phyloP scores from a whole-genome alignment of 2,888 invertebrate genomes.

The Hemithea aestivaria region DNA sequence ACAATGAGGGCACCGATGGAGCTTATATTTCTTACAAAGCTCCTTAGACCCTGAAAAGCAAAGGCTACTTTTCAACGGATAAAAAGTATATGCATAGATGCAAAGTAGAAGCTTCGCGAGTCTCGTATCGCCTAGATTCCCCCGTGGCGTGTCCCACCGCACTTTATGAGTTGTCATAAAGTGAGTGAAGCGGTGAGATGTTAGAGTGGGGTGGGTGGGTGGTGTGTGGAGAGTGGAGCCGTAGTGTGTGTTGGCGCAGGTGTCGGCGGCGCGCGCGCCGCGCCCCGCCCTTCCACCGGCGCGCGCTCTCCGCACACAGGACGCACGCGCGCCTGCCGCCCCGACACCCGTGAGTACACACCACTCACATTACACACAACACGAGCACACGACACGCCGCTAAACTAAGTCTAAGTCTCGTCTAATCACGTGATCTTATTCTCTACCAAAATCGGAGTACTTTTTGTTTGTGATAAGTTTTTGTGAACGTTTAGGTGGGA shows the following conservation, averaged over 20 bases:
- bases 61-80: too few relatives aligned
- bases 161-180: slow-evolving; percentile 36
- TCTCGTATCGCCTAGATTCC: slow-evolving; percentile 27
- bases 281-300: slow-evolving; percentile 79
- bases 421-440: too few relatives aligned
- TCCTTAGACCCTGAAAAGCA: too few relatives aligned
- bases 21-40: too few relatives aligned
- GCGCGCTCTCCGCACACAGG: slow-evolving; percentile 77
- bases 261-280: slow-evolving; percentile 73
- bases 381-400: slow-evolving; percentile 35
- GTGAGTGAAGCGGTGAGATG: slow-evolving; percentile 18
- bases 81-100: too few relatives aligned
- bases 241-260: slow-evolving; percentile 56
- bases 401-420: too few relatives aligned
- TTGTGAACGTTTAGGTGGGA: too few relatives aligned
- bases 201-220: slow-evolving; percentile 14
- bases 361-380: slow-evolving; percentile 34
- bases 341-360: slow-evolving; percentile 65
- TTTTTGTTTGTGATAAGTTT: too few relatives aligned
- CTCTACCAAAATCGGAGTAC: too few relatives aligned
- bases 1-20: too few relatives aligned
- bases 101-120: too few relatives aligned
- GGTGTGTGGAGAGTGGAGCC: slow-evolving; percentile 25
- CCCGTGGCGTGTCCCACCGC: slow-evolving; percentile 41
- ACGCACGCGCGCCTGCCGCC: slow-evolving; percentile 60